A percentile compares a stretch with the other conserved stretches of the same genome.
phyloP scores from a whole-genome alignment of 1,140 invertebrate species.

The Drosophila murphyi region DNA sequence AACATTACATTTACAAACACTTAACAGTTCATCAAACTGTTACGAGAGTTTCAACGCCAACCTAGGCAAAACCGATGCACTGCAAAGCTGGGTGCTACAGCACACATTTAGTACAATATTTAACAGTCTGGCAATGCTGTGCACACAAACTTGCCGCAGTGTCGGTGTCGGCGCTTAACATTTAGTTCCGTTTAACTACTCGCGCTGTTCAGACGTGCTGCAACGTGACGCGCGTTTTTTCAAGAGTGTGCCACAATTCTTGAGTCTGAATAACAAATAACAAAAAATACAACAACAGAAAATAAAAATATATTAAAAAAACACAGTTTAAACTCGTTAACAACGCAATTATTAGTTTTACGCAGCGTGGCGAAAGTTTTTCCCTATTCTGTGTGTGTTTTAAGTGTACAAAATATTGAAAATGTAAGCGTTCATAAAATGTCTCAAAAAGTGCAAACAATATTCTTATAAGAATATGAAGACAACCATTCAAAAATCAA shows the following conservation, averaged over 20 bases:
- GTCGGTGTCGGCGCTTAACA: slow-evolving; percentile 20
- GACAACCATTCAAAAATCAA: slow-evolving; percentile 8
- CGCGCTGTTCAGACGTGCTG: slow-evolving; percentile 28
- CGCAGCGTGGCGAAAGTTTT: not conserved
- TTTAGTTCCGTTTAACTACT: slow-evolving; percentile 38
- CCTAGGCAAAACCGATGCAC: not conserved
- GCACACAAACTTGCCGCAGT: slow-evolving; percentile 5
- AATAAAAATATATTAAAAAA: slow-evolving; percentile 1
- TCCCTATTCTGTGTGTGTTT: not conserved
- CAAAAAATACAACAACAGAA: slow-evolving; percentile 10
- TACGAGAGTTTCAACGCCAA: not conserved
- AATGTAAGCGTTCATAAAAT: slow-evolving; percentile 58
- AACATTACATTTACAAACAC: not conserved
- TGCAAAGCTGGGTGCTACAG: slow-evolving; percentile 23
- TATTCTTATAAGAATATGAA: not conserved
- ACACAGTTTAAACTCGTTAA: slow-evolving; percentile 51
- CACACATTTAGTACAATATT: slow-evolving; percentile 24
- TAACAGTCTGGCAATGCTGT: slow-evolving; percentile 29
- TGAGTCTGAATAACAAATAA: slow-evolving; percentile 28
- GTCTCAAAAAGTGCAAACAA: slow-evolving; percentile 8
- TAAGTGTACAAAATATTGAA: slow-evolving; percentile 23
- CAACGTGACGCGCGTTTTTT: slow-evolving; percentile 23
- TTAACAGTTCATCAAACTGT: too few relatives aligned
- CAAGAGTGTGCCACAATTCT: slow-evolving; percentile 20
- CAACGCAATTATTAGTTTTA: slow-evolving; percentile 50